These are phyloP conservation scores for Eidolon dupreanum DNA, from an alignment of 2,797 vertebrate species.

Conservation along the genomic window DNA sequence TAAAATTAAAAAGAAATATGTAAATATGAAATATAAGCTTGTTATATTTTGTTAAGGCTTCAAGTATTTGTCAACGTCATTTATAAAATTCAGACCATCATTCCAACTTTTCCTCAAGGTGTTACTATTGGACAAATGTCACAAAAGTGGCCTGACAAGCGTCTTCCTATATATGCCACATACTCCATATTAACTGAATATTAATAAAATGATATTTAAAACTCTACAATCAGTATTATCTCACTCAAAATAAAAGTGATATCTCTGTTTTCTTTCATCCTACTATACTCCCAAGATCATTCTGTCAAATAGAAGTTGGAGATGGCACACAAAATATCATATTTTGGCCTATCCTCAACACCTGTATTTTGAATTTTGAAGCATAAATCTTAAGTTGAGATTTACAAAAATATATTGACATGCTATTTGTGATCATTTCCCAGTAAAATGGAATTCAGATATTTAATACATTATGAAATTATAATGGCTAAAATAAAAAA, in stretches of 20 bases:
- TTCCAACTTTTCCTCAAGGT: not conserved
- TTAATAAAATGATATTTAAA: slow-evolving; percentile 23
- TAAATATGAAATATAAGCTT: not conserved
- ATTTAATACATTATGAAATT: slow-evolving; percentile 31
- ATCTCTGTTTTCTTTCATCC: not conserved
- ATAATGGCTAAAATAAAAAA: not conserved
- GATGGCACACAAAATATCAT: not conserved
- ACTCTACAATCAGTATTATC: slow-evolving; percentile 7
- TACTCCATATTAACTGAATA: slow-evolving; percentile 13
- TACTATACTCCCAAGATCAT: not conserved
- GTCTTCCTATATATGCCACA: not conserved
- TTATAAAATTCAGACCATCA: slow-evolving; percentile 22
- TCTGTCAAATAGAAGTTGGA: not conserved
- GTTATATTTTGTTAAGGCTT: not conserved
- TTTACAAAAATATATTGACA: not conserved
- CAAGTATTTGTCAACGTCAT: not conserved
- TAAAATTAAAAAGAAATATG: not conserved
- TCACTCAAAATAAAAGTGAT: not conserved
- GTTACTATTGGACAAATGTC: not conserved
- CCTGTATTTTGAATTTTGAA: not conserved
- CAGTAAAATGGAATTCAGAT: not conserved
- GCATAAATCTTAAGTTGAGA: not conserved
- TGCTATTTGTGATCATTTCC: not conserved
- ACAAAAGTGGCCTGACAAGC: not conserved
- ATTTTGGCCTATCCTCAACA: not conserved